phyloP scores from a whole-genome alignment of 2,113 vertebrate species.

The Oenanthe melanoleuca region DNA sequence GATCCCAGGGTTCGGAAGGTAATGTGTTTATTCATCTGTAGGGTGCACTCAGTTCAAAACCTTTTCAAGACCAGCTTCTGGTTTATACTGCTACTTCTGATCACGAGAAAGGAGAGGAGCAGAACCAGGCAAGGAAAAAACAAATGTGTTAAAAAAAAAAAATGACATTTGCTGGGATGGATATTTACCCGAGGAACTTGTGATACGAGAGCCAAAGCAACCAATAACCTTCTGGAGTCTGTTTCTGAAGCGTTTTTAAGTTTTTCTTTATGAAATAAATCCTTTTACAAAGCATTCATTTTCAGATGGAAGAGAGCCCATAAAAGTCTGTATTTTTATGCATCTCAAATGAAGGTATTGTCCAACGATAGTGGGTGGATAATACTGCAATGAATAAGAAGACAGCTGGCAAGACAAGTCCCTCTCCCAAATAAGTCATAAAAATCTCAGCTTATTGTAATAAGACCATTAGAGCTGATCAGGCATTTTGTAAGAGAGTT shows the following conservation, averaged over 20 bases:
- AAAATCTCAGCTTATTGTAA: neutral
- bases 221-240: neutral
- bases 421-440: neutral
- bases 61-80: conserved; percentile 27
- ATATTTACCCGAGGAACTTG: neutral
- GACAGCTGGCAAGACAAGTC: neutral
- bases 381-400: neutral
- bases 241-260: neutral
- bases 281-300: neutral
- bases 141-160: neutral
- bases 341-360: conserved; percentile 19
- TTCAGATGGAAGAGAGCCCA: neutral
- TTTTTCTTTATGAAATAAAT: conserved; percentile 4
- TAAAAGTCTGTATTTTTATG: conserved; percentile 15
- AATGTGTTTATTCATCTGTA: conserved; percentile 90
- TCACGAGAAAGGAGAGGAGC: conserved; percentile 15
- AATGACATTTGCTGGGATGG: neutral
- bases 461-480: neutral
- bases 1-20: conserved; percentile 83
- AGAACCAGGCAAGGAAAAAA: conserved; percentile 26
- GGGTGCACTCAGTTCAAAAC: conserved; percentile 77
- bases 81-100: conserved; percentile 37
- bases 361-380: neutral
- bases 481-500: conserved; percentile 14
- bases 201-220: neutral